phyloP scores from a whole-genome alignment of 2,797 vertebrate species.

The Hippoglossus hippoglossus region DNA sequence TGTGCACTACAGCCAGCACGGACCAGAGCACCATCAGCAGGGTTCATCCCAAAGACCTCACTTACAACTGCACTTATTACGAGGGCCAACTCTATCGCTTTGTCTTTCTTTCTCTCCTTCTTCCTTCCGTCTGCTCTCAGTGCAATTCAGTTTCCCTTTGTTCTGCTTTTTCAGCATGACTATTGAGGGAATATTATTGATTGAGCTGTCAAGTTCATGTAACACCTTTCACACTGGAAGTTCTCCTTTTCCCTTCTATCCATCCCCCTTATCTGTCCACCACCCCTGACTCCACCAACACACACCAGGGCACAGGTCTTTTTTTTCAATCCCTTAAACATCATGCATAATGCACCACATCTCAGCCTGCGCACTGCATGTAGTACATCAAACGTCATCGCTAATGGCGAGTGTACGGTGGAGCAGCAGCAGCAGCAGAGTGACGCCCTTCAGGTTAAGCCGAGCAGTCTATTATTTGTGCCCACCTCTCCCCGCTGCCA shows the following conservation, averaged over 20 bases:
- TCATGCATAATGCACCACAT: conserved; percentile 10
- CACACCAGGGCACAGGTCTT: no score
- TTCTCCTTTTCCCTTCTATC: no score
- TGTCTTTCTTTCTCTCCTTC: conserved; percentile 1
- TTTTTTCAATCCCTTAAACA: no score
- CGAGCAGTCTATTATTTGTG: conserved; percentile 58
- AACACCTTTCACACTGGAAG: no score
- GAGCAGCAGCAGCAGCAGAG: conserved; percentile 34
- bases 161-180: no score
- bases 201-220: no score
- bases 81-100: not conserved
- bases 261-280: no score
- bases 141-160: no score
- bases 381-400: conserved; percentile 38
- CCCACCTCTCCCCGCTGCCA: conserved; percentile 55
- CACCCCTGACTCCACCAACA: no score
- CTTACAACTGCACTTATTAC: conserved; percentile 42
- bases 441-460: conserved; percentile 49
- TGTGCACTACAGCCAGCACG: no score
- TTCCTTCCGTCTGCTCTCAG: not conserved
- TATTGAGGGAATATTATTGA: no score
- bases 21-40: conserved; percentile 12
- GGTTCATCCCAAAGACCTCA: conserved; percentile 42
- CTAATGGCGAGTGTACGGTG: conserved; percentile 44
- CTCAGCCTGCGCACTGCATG: conserved; percentile 8